Evolutionary conservation across 92 coral and sea anemone species (phyloP).

Genomic region (Zoanthus sociatus): DNA sequence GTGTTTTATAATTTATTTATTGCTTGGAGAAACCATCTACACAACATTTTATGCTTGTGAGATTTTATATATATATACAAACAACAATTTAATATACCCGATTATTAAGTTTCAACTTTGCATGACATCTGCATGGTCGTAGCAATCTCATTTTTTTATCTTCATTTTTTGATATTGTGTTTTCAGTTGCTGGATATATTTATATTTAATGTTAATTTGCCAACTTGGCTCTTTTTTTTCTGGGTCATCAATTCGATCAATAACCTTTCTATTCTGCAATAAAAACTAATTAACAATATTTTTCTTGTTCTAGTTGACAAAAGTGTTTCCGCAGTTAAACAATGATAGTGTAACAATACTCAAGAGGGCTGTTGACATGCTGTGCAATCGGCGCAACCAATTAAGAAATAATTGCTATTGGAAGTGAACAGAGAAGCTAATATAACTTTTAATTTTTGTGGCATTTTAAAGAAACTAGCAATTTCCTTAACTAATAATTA

Average conservation of each 20-base stretch:
- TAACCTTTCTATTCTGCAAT: not conserved
- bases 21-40: too few relatives aligned
- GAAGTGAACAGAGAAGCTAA: not conserved
- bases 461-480: not conserved
- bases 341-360: not conserved
- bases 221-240: not conserved
- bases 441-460: not conserved
- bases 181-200: not conserved
- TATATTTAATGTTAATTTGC: not conserved
- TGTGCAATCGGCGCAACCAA: constrained; percentile 12
- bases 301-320: not conserved
- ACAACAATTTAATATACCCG: not conserved
- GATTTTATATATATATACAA: too few relatives aligned
- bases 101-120: not conserved
- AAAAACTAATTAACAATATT: not conserved
- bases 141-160: not conserved
- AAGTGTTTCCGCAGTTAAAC: constrained; percentile 9
- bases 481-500: not conserved
- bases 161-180: not conserved
- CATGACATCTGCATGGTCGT: not conserved
- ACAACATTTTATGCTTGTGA: too few relatives aligned
- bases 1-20: too few relatives aligned
- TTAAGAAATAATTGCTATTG: not conserved
- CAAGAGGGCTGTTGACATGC: not conserved
- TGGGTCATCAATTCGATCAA: too few relatives aligned